Evolutionary conservation across 2,113 vertebrate species (phyloP).

Genomic region (Varanus komodoensis): DNA sequence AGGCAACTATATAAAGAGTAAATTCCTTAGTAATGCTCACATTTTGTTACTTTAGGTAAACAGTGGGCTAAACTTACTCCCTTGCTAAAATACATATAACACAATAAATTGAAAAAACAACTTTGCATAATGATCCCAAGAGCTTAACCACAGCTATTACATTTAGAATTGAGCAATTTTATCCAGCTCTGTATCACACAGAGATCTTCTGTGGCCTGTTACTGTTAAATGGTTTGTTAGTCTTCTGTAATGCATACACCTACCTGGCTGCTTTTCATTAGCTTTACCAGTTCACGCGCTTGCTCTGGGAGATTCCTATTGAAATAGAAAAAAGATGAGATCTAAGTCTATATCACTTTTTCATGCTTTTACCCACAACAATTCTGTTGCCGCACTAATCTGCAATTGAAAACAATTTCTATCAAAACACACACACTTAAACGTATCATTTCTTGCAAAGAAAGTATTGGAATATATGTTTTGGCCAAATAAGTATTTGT

Average conservation of each 20-base stretch:
- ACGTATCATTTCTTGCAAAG: too few species aligned
- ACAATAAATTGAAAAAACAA: not conserved
- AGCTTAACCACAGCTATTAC: not conserved
- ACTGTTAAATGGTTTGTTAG: not conserved
- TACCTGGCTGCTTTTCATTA: slow-evolving; percentile 83
- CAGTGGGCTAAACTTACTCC: not conserved
- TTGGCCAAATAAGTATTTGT: too few species aligned
- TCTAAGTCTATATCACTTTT: too few species aligned
- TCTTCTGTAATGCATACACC: slow-evolving; percentile 63
- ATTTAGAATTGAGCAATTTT: not conserved
- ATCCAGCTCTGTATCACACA: not conserved
- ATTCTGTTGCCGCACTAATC: too few species aligned
- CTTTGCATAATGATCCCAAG: not conserved
- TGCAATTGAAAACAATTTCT: too few species aligned
- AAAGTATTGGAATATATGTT: too few species aligned
- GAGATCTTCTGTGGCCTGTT: not conserved
- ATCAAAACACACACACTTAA: too few species aligned
- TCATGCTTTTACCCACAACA: too few species aligned
- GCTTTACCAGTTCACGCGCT: slow-evolving; percentile 78
- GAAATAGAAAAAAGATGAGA: slow-evolving; percentile 31
- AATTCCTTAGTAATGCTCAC: not conserved
- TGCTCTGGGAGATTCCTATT: slow-evolving; percentile 86
- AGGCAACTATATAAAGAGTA: not conserved
- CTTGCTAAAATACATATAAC: not conserved
- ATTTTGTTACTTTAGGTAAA: not conserved